Percentiles rank a stretch among this genome's conserved stretches.
Conservation (phyloP, 2,113 vertebrate genomes). For the Buteo buteo region DNA sequence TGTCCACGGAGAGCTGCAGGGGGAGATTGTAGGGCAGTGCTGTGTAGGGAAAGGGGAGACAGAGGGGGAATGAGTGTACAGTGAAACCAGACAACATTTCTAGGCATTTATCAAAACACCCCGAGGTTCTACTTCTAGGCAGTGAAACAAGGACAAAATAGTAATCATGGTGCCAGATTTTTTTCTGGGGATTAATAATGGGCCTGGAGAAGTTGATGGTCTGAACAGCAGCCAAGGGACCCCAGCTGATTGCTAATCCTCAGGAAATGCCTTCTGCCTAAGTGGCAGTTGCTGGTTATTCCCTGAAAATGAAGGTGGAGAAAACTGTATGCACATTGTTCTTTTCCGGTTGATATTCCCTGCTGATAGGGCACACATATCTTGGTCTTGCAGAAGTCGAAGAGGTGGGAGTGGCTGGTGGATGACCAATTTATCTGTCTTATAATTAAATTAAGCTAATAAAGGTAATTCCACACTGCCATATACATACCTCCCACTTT, state of each 20-base stretch:
- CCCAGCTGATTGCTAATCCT: constrained; percentile 48
- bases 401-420: neutral
- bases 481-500: neutral
- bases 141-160: constrained; percentile 21
- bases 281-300: constrained; percentile 32
- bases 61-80: neutral
- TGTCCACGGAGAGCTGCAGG: neutral
- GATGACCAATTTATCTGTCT: neutral
- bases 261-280: constrained; percentile 55
- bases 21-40: neutral
- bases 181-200: constrained; percentile 39
- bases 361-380: neutral
- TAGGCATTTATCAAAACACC: neutral
- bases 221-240: neutral
- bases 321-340: neutral
- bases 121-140: neutral
- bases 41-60: neutral
- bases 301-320: neutral
- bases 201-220: constrained; percentile 5
- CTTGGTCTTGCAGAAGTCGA: neutral
- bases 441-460: neutral
- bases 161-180: neutral
- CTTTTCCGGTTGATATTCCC: neutral
- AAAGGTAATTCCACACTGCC: neutral
- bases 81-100: neutral